Evolutionary conservation across 2,113 vertebrate species (phyloP).

Genomic region (Dipodomys ordii): DNA sequence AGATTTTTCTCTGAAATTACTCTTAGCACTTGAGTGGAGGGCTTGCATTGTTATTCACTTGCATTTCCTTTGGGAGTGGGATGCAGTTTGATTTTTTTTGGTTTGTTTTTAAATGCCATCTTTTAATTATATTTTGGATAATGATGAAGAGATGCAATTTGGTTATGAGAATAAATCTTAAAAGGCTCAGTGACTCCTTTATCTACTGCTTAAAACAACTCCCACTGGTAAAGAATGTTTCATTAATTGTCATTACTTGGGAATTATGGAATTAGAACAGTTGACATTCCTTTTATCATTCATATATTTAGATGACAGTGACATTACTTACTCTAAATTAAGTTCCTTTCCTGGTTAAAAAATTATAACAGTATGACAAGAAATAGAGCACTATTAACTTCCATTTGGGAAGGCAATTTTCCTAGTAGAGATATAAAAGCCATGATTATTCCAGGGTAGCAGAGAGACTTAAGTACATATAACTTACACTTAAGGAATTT

Average conservation of each 20-base stretch:
- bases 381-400: slow-evolving; percentile 62
- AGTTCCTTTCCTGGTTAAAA: slow-evolving; percentile 66
- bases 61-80: slow-evolving; percentile 38
- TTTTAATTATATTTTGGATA: slow-evolving; percentile 84
- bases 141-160: slow-evolving; percentile 73
- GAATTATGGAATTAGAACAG: slow-evolving; percentile 76
- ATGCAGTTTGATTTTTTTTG: slow-evolving; percentile 34
- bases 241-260: slow-evolving; percentile 78
- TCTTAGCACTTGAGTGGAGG: slow-evolving; percentile 34
- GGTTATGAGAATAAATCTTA: slow-evolving; percentile 74
- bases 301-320: slow-evolving; percentile 80
- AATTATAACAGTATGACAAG: slow-evolving; percentile 63
- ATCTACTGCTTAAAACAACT: slow-evolving; percentile 66
- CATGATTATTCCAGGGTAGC: slow-evolving; percentile 59
- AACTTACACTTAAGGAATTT: slow-evolving; percentile 64
- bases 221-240: slow-evolving; percentile 71
- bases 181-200: slow-evolving; percentile 76
- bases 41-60: slow-evolving; percentile 57
- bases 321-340: slow-evolving; percentile 80
- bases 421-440: slow-evolving; percentile 55
- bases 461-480: slow-evolving; percentile 23
- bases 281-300: slow-evolving; percentile 78
- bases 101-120: slow-evolving; percentile 75
- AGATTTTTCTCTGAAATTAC: slow-evolving; percentile 46
- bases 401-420: slow-evolving; percentile 64